Evolutionary conservation across 2,113 vertebrate genomes (phyloP).

Genomic region (Herpetotheres cachinnans): DNA sequence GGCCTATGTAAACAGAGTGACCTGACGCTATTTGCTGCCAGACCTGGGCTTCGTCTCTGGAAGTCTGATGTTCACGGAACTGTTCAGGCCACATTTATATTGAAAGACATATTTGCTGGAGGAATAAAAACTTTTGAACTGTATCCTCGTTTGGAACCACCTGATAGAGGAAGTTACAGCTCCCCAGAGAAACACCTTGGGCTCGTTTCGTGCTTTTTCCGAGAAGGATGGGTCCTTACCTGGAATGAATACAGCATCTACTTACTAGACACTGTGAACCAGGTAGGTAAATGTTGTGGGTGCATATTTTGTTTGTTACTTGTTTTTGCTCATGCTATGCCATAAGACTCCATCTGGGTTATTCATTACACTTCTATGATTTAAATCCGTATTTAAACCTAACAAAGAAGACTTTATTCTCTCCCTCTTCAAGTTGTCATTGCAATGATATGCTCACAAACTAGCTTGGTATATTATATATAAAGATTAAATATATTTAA

Average conservation of each 20-base stretch:
- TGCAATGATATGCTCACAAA: neutral
- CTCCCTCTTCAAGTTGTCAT: neutral
- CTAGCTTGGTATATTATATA: neutral
- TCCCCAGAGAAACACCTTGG: slow-evolving; percentile 87
- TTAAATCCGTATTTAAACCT: neutral
- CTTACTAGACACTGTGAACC: slow-evolving; percentile 86
- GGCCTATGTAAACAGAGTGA: slow-evolving; percentile 94
- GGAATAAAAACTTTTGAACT: slow-evolving; percentile 87
- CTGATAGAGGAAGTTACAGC: slow-evolving; percentile 68
- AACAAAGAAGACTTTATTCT: neutral
- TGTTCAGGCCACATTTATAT: slow-evolving; percentile 88
- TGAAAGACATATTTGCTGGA: slow-evolving; percentile 84
- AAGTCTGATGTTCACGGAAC: slow-evolving; percentile 85
- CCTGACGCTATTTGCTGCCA: slow-evolving; percentile 86
- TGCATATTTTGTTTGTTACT: neutral
- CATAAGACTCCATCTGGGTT: neutral
- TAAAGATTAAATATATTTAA: neutral
- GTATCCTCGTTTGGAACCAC: slow-evolving; percentile 81
- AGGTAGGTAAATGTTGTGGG: slow-evolving; percentile 65
- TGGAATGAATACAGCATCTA: slow-evolving; percentile 98
- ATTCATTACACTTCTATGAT: neutral
- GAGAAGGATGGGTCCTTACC: slow-evolving; percentile 91
- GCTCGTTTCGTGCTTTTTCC: slow-evolving; percentile 86
- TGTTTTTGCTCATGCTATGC: neutral
- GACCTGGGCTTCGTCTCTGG: slow-evolving; percentile 94